Conservation (phyloP, 2,797 vertebrate species). For the Myotis daubentonii region DNA sequence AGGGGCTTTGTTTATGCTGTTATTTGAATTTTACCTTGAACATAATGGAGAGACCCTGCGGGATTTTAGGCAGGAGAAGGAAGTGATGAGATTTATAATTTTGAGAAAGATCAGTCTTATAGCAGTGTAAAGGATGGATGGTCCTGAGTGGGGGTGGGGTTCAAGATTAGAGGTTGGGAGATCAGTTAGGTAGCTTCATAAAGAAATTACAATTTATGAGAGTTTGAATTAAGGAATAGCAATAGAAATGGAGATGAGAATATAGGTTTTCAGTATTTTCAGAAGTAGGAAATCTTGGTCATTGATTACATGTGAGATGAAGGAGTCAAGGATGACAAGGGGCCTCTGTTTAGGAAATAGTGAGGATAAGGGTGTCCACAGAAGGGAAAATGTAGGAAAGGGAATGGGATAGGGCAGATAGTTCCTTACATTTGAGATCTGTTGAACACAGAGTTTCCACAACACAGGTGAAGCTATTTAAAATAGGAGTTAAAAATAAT, state of each 20-base stretch:
- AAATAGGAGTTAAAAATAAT: not conserved
- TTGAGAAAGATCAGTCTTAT: not conserved
- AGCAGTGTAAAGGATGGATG: not conserved
- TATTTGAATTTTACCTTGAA: not conserved
- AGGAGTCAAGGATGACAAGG: not conserved
- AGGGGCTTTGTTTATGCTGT: not conserved
- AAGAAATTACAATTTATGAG: not conserved
- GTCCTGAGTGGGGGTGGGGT: not conserved
- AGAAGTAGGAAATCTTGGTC: not conserved
- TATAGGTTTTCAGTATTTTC: not conserved
- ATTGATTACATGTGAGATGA: not conserved
- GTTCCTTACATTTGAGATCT: not conserved
- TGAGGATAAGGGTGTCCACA: not conserved
- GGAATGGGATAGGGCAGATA: not conserved
- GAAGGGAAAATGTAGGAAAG: not conserved
- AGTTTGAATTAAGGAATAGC: not conserved
- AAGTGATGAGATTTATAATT: not conserved
- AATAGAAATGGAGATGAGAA: not conserved
- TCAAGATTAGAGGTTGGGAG: not conserved
- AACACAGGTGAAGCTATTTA: not conserved
- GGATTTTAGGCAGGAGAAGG: not conserved
- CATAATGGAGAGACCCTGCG: not conserved
- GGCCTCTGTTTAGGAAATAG: not conserved
- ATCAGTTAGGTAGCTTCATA: not conserved
- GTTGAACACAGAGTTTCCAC: not conserved